A percentile compares a stretch with the other conserved stretches of the same genome.
Conservation (phyloP, 2,888 invertebrate species). For the Thalpophila matura region DNA sequence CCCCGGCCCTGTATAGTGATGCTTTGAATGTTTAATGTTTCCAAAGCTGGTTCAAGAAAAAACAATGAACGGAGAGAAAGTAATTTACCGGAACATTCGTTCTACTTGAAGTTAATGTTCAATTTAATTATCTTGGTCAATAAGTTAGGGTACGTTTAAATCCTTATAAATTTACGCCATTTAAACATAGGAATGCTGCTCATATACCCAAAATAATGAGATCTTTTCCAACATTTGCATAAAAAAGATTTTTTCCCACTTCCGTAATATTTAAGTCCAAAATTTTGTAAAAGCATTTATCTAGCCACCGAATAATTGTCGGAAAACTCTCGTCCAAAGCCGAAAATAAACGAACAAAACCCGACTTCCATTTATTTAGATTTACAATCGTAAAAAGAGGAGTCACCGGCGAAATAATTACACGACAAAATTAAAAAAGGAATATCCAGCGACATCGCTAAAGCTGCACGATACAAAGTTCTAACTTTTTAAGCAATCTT, state of each 20-base stretch:
- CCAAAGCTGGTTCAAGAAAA: slow-evolving; percentile 41
- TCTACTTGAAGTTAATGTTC: slow-evolving; percentile 45
- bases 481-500: slow-evolving; percentile 52
- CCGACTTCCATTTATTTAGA: slow-evolving; percentile 59
- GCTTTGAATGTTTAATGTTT: slow-evolving; percentile 28
- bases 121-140: slow-evolving; percentile 57
- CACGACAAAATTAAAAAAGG: slow-evolving; percentile 62
- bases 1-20: slow-evolving; percentile 25
- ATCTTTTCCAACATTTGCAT: slow-evolving; percentile 12
- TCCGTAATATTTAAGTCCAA: slow-evolving; percentile 10
- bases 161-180: slow-evolving; percentile 39
- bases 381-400: slow-evolving; percentile 58
- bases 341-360: slow-evolving; percentile 50
- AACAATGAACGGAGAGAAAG: slow-evolving; percentile 28
- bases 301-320: slow-evolving; percentile 51
- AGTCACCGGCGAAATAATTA: slow-evolving; percentile 64
- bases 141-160: slow-evolving; percentile 47
- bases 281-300: slow-evolving; percentile 41
- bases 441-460: slow-evolving; percentile 51
- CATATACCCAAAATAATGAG: slow-evolving; percentile 15
- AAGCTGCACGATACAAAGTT: slow-evolving; percentile 56
- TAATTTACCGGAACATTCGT: slow-evolving; percentile 44
- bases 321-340: slow-evolving; percentile 24
- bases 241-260: slow-evolving; percentile 22
- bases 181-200: slow-evolving; percentile 8